Conservation (phyloP, 2,888 invertebrate genomes). For the Lepas anatifera region DNA sequence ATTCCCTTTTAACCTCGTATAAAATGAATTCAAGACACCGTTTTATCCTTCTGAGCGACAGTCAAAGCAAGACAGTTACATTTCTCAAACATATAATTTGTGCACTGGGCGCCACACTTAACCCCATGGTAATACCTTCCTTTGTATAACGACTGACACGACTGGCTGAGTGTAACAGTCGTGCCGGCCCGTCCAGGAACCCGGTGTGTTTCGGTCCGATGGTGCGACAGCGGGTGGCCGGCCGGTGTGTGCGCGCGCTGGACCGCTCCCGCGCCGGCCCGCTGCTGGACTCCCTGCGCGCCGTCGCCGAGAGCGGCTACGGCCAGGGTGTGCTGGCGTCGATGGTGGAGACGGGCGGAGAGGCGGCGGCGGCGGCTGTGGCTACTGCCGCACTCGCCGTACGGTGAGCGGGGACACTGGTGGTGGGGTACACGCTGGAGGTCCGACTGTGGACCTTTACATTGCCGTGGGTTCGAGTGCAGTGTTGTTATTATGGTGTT, state of each 20-base stretch:
- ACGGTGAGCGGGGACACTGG: background rate
- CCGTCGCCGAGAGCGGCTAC: background rate
- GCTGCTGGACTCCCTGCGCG: background rate
- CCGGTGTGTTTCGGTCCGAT: background rate
- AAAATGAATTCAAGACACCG: too few species aligned
- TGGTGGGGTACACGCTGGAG: too few species aligned
- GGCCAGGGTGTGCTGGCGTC: constrained; percentile 3
- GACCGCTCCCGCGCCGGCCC: background rate
- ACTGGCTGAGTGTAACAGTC: too few species aligned
- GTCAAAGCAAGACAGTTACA: too few species aligned
- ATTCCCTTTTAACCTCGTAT: too few species aligned
- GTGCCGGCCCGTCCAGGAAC: background rate
- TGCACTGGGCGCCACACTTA: too few species aligned
- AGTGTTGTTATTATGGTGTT: background rate
- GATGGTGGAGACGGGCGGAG: background rate
- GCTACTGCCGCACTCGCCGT: background rate
- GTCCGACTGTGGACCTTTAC: too few species aligned
- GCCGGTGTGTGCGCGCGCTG: background rate
- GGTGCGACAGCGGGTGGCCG: background rate
- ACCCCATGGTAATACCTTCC: too few species aligned
- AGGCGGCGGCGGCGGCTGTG: background rate
- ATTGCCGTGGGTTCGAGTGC: background rate
- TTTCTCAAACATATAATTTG: too few species aligned
- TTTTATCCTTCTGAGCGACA: too few species aligned
- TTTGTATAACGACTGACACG: too few species aligned